Conservation (phyloP, 2,888 invertebrate species). For the Orthosia incerta region DNA sequence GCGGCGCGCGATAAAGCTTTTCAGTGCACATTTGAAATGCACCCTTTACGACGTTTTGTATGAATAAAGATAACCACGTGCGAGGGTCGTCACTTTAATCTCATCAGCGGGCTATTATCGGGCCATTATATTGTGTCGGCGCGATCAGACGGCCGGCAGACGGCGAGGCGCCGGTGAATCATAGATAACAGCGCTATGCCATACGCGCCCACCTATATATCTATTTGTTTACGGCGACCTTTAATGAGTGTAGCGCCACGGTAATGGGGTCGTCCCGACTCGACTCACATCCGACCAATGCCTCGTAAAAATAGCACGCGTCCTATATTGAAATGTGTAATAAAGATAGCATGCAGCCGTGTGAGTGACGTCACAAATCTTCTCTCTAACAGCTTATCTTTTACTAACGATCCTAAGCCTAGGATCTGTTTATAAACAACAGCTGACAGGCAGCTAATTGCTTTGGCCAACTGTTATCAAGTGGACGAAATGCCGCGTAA, state of each 20-base stretch:
- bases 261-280: constrained; percentile 80
- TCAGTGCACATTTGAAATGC: constrained; percentile 35
- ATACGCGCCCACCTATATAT: constrained; percentile 86
- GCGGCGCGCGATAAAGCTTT: constrained; percentile 35
- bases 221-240: constrained; percentile 88
- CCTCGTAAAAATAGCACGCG: constrained; percentile 78
- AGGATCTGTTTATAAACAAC: constrained; percentile 38
- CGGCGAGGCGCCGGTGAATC: constrained; percentile 89
- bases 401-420: constrained; percentile 18
- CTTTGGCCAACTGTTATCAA: constrained; percentile 16
- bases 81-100: constrained; percentile 83
- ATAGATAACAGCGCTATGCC: constrained; percentile 86
- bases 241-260: constrained; percentile 84
- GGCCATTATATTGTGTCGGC: constrained; percentile 83
- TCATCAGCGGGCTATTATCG: constrained; percentile 86
- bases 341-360: constrained; percentile 36
- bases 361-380: constrained; percentile 18
- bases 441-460: constrained; percentile 11
- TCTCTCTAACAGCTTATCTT: constrained; percentile 6
- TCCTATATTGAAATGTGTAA: constrained; percentile 56
- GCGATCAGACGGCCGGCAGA: constrained; percentile 87
- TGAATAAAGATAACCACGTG: constrained; percentile 75
- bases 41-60: constrained; percentile 56
- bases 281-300: constrained; percentile 72
- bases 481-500: constrained; percentile 43